Base-by-base conservation (phyloP, 2,888 invertebrate genomes). In the Gerris lacustris region DNA sequence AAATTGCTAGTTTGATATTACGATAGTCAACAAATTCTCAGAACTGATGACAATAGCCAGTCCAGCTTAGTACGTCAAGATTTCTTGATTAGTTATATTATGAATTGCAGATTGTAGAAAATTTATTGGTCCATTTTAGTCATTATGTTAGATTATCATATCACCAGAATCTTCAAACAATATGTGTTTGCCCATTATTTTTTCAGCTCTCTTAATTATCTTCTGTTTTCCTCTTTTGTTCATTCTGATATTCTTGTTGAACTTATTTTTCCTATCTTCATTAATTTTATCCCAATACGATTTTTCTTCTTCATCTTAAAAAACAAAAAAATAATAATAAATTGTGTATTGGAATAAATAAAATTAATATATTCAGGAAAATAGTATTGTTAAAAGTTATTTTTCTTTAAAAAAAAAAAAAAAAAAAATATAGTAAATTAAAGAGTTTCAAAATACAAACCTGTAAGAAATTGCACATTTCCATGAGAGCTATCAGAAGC, bases 271-370 rank as follows among this genome's bases (percentile, higher is more conserved):
- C 73, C 87, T 83, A 78, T 88, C 88, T 11, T 81, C 80, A 74
- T 84, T 82, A 63, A 94, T 89, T 78, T 90, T 90, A 18, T 86
- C 80, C 94, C 94, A 95, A 80, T 96, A 95, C 43, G 82, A 81
- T 62, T 83, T 82, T 79, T 94, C 94, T 73, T 88, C 89, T 2
- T 87, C 83, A 9, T 75, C 76, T 76, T 69, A 63, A 75, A 77
- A 2, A 70, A 69, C 45, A 66, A 47, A 68, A 69, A 44, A 69
- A 64, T 1, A 31, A 31, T 11, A 62, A 62, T 15, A 15, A 62
- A 15, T 62, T 62, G 15, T n/a, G n/a, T 15, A 15, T 2, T 11
- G 62, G n/a, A 11, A n/a, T 62, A 62, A 62, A 0, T 82, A 80
- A 72, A 84, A 84, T 66, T 78, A 77, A 73, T 80, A 80, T 68